phyloP scores from a whole-genome alignment of 1,140 invertebrate genomes.

The Drosophila punjabiensis region DNA sequence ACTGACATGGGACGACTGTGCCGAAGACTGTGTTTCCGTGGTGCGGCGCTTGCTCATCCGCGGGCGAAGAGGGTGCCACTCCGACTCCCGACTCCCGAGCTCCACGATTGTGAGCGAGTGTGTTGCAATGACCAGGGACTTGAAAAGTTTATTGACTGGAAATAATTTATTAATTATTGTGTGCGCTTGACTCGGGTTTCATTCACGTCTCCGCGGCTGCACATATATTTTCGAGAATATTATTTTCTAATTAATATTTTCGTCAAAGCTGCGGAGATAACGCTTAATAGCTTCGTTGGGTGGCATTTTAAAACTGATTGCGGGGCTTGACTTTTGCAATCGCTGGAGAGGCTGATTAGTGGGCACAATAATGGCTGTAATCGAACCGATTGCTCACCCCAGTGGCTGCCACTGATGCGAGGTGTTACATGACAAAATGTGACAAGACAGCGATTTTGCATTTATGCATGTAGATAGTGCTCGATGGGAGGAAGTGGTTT shows the following conservation, averaged over 20 bases:
- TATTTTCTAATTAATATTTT: constrained; percentile 68
- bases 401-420: constrained; percentile 47
- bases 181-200: constrained; percentile 40
- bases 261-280: constrained; percentile 25
- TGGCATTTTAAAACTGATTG: constrained; percentile 57
- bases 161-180: constrained; percentile 80
- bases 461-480: constrained; percentile 20
- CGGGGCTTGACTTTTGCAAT: constrained; percentile 57
- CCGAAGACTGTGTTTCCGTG: constrained; percentile 24
- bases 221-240: constrained; percentile 31
- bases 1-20: constrained; percentile 64
- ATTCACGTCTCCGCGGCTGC: constrained; percentile 12
- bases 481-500: constrained; percentile 5
- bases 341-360: constrained; percentile 14
- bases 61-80: constrained; percentile 51
- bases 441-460: constrained; percentile 35
- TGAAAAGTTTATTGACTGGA: constrained; percentile 76
- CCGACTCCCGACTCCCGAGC: not conserved
- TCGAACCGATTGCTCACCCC: constrained; percentile 12
- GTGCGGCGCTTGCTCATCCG: constrained; percentile 69
- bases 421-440: constrained; percentile 39
- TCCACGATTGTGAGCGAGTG: constrained; percentile 11
- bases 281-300: constrained; percentile 47
- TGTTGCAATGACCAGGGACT: constrained; percentile 62
- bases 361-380: constrained; percentile 1